phyloP scores from a whole-genome alignment of 2,888 invertebrate genomes.

The Galeopsomyia nigrocyanea region DNA sequence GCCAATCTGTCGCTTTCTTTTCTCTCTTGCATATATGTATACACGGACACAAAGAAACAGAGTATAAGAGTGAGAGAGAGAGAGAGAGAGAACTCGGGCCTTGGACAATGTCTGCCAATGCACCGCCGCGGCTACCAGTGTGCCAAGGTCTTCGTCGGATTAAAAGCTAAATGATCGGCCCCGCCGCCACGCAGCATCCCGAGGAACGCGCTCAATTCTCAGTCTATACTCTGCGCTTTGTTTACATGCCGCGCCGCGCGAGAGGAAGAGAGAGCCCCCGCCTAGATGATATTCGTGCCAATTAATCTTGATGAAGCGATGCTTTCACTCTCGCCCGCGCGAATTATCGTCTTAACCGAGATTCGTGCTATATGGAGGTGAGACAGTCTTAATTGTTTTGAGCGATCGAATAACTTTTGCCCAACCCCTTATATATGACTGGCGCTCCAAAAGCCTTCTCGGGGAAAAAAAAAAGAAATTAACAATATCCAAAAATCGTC shows the following conservation, averaged over 20 bases:
- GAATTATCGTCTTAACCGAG: too few species aligned
- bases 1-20: slow-evolving; percentile 46
- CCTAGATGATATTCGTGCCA: slow-evolving; percentile 6
- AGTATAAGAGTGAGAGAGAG: too few species aligned
- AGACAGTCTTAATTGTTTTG: too few species aligned
- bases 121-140: neutral
- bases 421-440: too few species aligned
- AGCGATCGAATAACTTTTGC: too few species aligned
- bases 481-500: too few species aligned
- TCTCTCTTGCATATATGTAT: slow-evolving; percentile 22
- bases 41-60: too few species aligned
- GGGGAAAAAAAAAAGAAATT: too few species aligned
- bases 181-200: neutral
- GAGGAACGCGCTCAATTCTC: neutral
- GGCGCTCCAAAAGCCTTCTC: too few species aligned
- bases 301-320: slow-evolving; percentile 22
- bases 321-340: too few species aligned
- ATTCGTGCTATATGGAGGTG: too few species aligned
- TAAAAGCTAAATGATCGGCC: slow-evolving; percentile 34
- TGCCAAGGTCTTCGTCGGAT: slow-evolving; percentile 21
- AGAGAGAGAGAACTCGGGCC: too few species aligned
- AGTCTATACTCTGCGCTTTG: neutral
- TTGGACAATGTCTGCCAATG: slow-evolving; percentile 24
- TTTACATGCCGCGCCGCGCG: slow-evolving; percentile 12
- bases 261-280: neutral